Conservation (phyloP, 2,888 invertebrate genomes). For the Acronicta leporina region DNA sequence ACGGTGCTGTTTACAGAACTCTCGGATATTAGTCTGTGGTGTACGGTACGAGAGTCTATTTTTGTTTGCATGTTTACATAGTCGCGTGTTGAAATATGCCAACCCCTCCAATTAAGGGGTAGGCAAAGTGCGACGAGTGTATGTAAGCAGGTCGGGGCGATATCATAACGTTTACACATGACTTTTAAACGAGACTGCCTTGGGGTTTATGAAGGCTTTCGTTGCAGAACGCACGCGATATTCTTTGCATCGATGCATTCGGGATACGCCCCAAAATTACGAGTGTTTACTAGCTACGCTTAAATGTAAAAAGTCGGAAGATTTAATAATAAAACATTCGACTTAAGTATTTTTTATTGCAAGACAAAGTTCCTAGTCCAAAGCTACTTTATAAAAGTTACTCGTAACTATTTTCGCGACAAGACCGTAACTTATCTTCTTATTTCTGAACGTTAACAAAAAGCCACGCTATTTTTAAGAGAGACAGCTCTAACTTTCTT, state of each 20-base stretch:
- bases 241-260: slow-evolving; percentile 48
- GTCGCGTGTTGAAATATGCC: slow-evolving; percentile 77
- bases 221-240: slow-evolving; percentile 62
- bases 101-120: slow-evolving; percentile 85
- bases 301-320: too few species aligned
- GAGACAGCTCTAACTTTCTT: slow-evolving; percentile 34
- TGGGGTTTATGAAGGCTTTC: slow-evolving; percentile 71
- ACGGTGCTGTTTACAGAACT: slow-evolving; percentile 65
- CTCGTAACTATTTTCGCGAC: slow-evolving; percentile 37
- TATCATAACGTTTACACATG: slow-evolving; percentile 83
- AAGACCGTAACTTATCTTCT: slow-evolving; percentile 40
- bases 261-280: slow-evolving; percentile 13
- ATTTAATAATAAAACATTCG: slow-evolving; percentile 16
- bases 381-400: slow-evolving; percentile 50
- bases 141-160: slow-evolving; percentile 81
- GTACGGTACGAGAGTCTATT: slow-evolving; percentile 66
- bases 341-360: slow-evolving; percentile 20
- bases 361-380: slow-evolving; percentile 27
- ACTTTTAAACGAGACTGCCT: slow-evolving; percentile 78
- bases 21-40: slow-evolving; percentile 68
- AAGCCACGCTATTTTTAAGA: slow-evolving; percentile 36
- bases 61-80: slow-evolving; percentile 72
- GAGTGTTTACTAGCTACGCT: background rate
- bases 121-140: slow-evolving; percentile 82
- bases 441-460: slow-evolving; percentile 38